Percentiles rank a stretch among this genome's conserved stretches.
Conservation (phyloP, 2,113 vertebrate species). For the Lepisosteus oculatus region DNA sequence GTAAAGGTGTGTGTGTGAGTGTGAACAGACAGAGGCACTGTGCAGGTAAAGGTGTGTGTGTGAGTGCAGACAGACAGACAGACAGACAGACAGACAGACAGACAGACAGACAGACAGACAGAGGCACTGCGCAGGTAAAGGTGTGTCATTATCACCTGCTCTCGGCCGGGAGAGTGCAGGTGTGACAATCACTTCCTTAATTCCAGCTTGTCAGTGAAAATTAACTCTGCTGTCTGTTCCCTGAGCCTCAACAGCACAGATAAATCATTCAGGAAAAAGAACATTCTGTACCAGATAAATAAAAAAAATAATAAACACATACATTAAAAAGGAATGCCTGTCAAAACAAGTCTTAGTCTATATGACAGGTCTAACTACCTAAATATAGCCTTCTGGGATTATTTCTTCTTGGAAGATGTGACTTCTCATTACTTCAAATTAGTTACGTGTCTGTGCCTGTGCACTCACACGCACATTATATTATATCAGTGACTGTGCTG, state of each 20-base stretch:
- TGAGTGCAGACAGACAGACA: no score
- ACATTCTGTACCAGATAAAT: constrained; percentile 9
- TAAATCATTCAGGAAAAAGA: constrained; percentile 31
- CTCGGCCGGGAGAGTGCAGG: no score
- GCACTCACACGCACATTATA: constrained; percentile 39
- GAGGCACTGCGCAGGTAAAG: no score
- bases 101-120: background rate
- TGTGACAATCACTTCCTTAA: background rate
- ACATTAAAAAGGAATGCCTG: constrained; percentile 43
- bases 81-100: background rate
- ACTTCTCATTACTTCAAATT: constrained; percentile 67
- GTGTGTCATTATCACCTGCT: no score
- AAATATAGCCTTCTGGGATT: constrained; percentile 74
- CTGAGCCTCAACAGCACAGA: constrained; percentile 10
- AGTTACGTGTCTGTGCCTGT: constrained; percentile 71
- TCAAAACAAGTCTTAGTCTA: constrained; percentile 62
- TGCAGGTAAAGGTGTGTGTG: no score
- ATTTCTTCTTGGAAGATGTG: constrained; percentile 58
- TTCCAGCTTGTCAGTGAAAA: constrained; percentile 27
- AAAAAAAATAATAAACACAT: constrained; percentile 41
- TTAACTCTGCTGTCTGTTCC: constrained; percentile 22
- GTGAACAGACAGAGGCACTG: no score
- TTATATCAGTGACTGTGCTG: background rate
- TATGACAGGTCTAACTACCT: constrained; percentile 65
- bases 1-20: no score